These are phyloP conservation scores for Pheosia gnoma DNA, from an alignment of 2,888 invertebrate genomes.

Conservation along the genomic window DNA sequence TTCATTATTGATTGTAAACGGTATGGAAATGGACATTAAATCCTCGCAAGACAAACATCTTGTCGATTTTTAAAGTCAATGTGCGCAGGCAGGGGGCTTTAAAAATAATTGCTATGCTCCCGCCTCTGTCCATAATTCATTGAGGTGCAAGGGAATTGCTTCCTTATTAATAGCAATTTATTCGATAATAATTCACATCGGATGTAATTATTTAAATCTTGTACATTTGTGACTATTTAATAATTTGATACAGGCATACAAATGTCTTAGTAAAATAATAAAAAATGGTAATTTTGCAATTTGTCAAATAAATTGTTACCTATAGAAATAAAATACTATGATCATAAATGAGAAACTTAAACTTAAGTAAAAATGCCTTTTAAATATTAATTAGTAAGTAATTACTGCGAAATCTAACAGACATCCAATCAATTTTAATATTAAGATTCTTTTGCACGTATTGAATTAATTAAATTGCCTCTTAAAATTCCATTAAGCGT, in stretches of 20 bases:
- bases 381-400: neutral
- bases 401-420: slow-evolving; percentile 16
- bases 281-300: too few species aligned
- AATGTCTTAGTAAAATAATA: too few species aligned
- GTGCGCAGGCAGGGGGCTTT: slow-evolving; percentile 53
- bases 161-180: slow-evolving; percentile 49
- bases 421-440: slow-evolving; percentile 27
- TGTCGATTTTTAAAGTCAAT: slow-evolving; percentile 49
- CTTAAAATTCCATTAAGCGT: slow-evolving; percentile 63
- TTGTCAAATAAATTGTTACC: too few species aligned
- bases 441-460: slow-evolving; percentile 27
- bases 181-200: slow-evolving; percentile 33
- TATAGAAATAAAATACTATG: too few species aligned
- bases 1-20: slow-evolving; percentile 62
- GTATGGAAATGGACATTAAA: slow-evolving; percentile 62
- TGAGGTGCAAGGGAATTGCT: slow-evolving; percentile 43
- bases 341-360: too few species aligned
- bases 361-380: too few species aligned
- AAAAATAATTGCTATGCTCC: slow-evolving; percentile 56
- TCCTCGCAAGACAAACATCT: slow-evolving; percentile 57
- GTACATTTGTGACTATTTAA: neutral
- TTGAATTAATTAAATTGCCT: slow-evolving; percentile 49
- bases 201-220: slow-evolving; percentile 19
- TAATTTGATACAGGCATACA: neutral
- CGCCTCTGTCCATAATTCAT: slow-evolving; percentile 38